Conservation (phyloP, 2,797 vertebrate genomes). For the Rhadinocentrus ornatus region DNA sequence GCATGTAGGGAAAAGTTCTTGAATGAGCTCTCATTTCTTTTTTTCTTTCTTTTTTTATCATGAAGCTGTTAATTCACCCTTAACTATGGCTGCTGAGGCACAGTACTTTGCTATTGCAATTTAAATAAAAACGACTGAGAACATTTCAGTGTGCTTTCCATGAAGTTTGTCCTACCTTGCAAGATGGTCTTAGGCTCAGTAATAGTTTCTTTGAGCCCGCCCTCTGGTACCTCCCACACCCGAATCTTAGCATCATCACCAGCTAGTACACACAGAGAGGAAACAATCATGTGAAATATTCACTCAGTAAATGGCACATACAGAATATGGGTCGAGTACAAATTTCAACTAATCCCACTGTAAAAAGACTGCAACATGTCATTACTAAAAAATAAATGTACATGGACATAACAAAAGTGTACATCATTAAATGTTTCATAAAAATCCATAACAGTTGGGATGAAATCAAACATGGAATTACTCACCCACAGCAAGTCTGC, state of each 20-base stretch:
- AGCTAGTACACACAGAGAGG: conserved; percentile 74
- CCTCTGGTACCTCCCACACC: conserved; percentile 88
- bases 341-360: not conserved
- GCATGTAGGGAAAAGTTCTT: not conserved
- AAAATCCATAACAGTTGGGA: not conserved
- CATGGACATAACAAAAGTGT: not conserved
- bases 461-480: not conserved
- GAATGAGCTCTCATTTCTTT: no score
- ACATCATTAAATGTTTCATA: not conserved
- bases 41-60: not conserved
- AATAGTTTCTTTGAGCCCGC: conserved; percentile 85
- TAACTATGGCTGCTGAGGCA: not conserved
- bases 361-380: not conserved
- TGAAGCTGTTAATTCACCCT: not conserved
- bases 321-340: not conserved
- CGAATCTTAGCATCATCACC: conserved; percentile 94
- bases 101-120: not conserved
- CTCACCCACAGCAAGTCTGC: conserved; percentile 88
- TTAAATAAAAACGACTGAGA: not conserved
- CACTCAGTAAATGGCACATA: not conserved
- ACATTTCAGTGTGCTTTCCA: not conserved
- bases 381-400: no score
- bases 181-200: conserved; percentile 86
- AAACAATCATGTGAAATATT: conserved; percentile 2
- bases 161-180: conserved; percentile 77